A percentile compares a stretch with the other conserved stretches of the same genome.
Conservation (phyloP, 2,797 vertebrate genomes). For the Tachyglossus aculeatus region DNA sequence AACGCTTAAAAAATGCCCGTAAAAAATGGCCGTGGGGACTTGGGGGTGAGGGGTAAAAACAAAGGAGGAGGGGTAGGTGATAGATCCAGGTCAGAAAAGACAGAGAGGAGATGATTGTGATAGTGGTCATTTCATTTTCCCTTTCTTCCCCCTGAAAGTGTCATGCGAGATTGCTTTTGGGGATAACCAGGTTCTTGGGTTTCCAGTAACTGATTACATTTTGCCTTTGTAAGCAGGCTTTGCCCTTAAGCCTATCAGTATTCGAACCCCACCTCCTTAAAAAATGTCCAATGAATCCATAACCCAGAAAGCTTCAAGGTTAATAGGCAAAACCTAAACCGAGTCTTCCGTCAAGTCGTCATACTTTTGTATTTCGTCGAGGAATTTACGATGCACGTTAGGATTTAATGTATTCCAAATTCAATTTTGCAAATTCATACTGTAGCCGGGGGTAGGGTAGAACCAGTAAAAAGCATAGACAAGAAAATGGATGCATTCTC, state of each 20-base stretch:
- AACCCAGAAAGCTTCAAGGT: neutral
- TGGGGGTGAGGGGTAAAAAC: no score
- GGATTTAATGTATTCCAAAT: no score
- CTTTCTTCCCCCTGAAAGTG: neutral
- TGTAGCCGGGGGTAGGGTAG: neutral
- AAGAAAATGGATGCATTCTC: neutral
- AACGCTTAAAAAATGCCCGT: no score
- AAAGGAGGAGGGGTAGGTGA: no score
- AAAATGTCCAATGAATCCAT: slow-evolving; percentile 2
- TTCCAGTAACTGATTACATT: neutral
- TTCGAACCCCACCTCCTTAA: slow-evolving; percentile 1
- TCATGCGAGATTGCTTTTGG: neutral
- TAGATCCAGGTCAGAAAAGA: no score
- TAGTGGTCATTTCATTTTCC: no score
- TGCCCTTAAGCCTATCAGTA: slow-evolving; percentile 23
- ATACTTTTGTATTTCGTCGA: no score
- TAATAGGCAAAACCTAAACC: neutral
- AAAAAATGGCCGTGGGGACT: no score
- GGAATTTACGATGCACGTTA: neutral
- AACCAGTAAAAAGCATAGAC: neutral
- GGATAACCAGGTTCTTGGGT: neutral
- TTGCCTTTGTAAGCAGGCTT: neutral
- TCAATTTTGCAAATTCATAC: neutral
- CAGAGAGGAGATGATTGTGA: neutral
- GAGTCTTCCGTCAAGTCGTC: no score